Evolutionary conservation across 1,140 invertebrate genomes (phyloP), one percentile per base, ranked within the genome.

Genomic region (Drosophila bifasciata): DNA sequence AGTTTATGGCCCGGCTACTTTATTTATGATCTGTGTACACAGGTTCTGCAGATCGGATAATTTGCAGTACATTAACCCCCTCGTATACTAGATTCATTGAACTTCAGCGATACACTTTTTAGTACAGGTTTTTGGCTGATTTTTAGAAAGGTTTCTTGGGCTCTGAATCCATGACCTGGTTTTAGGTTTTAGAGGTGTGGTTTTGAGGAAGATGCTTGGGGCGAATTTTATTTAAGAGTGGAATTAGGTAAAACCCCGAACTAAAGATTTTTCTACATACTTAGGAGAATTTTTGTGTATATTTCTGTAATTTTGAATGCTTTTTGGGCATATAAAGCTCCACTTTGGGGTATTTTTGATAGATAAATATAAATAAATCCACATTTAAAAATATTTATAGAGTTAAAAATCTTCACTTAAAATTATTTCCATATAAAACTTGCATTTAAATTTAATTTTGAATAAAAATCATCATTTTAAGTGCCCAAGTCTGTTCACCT

Each of bases 1-100:
- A 53, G 63, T 88, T 88, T 81, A 86, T 75, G 73, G 57, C 25
- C 7, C 15, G 25, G 44, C 60, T 70, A 36, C 32, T 36, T 36
- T 36, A 71, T 62, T 79, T 76, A 68, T 61, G 61, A 41, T 56
- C 48, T 57, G 48, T 51, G 51, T 57, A 25, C 25, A 44, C 36
- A 44, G 25, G 40, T 52, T 67, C 23, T 48, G 44, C 49, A 48
- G 58, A 58, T 57, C 36, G 45, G 57, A 72, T 72, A 52, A 61
- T 67, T 64, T 50, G 64, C 75, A 57, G 66, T 48, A 46, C 70
- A 59, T 60, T 84, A 64, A 44, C 62, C 72, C n/a, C 56, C 16
- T 23, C 16, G 15, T 39, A n/a, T 39, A n/a, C 3, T 66, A 56
- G 32, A 13, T 73, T 39, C 77, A 66, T 75, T 83, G 75, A 83